Base-by-base conservation (phyloP, 2,888 invertebrate species). In the Hylaea fasciaria region DNA sequence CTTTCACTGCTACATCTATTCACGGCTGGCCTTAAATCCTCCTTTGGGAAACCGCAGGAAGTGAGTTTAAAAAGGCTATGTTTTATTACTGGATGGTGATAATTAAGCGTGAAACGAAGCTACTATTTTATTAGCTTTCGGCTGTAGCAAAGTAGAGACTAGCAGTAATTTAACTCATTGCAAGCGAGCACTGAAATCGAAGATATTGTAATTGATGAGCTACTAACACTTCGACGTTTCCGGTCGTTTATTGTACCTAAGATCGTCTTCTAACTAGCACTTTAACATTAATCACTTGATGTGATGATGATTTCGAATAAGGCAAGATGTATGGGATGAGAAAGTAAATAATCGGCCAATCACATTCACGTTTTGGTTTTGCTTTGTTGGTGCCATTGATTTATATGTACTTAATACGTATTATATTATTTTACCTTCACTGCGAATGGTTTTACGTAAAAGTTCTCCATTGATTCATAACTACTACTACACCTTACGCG, bases 1-100 rank as follows among this genome's bases (percentile, higher is more conserved):
- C 91, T 91, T 91, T 91, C 91, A 89, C 91, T 90, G 74, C 65
- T 81, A 72, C 3, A 44, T 76, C 73, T 70, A 72, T 77, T 68
- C 78, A 72, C 72, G 68, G 77, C 68, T 87, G 87, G 86, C 87
- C 88, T 90, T 85, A 87, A 89, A 89, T 81, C 80, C 85, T 80
- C 78, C 78, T 86, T 88, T 86, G 77, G 80, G 78, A 82, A 86
- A 87, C 87, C 86, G 78, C 87, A 88, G 86, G 85, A 87, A 87
- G 81, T 82, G 69, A 81, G 71, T 77, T 78, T 78, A 81, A 80
- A 80, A 81, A 80, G 77, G 71, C 64, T 65, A 70, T 68, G 69
- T 81, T 78, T 81, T 80, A 76, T 77, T 78, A 68, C 62, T 62
- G 57, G 64, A 50, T 57, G 64, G 64, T 60, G 64, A 69, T 76